Evolutionary conservation across 2,797 vertebrate species (phyloP), one percentile per base, ranked within the genome.

Genomic region (Peromyscus attwateri): DNA sequence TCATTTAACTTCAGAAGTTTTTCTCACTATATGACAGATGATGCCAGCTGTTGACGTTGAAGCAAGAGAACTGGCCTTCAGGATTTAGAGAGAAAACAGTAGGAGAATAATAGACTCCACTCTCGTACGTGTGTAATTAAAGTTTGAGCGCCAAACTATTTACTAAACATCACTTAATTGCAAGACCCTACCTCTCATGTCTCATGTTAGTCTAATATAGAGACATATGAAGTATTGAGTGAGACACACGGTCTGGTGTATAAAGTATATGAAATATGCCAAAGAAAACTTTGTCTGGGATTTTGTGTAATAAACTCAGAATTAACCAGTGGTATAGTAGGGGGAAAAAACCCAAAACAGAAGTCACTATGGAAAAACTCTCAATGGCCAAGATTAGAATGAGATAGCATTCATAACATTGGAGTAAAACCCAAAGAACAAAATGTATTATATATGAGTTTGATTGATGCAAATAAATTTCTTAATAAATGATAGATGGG

Each of bases 391-490:
- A 93, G 55, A 60, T 43, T 75, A 11, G 62, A 91, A 89, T 49
- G 77, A 91, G 66, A 83, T 66, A 81, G 21, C 43, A 76, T 85
- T n/a, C 71, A 71, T 17, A 70, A 2, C 16, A 91, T 46, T 81
- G 37, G 34, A 57, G 87, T 95, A 60, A 85, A 94, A 90, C 7
- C 68, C n/a, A 93, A 75, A 37, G 9, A 87, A 79, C 55, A 90
- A 97, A 93, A 95, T 76, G 49, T n/a, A 76, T 89, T 89, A 85
- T 70, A 5, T 27, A 76, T n/a, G 40, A 81, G 14, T 92, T 57
- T 25, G 27, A 66, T 27, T 87, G 31, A 49, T 46, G 57, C 25
- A 76, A 66, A 71, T 37, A 70, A 92, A 66, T 87, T 60, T 52
- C 4, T 82, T 40, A 87, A 27, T 52, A 81, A 87, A 57, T 77